Conservation (phyloP, 2,888 invertebrate genomes). For the Synanthedon myopaeformis region DNA sequence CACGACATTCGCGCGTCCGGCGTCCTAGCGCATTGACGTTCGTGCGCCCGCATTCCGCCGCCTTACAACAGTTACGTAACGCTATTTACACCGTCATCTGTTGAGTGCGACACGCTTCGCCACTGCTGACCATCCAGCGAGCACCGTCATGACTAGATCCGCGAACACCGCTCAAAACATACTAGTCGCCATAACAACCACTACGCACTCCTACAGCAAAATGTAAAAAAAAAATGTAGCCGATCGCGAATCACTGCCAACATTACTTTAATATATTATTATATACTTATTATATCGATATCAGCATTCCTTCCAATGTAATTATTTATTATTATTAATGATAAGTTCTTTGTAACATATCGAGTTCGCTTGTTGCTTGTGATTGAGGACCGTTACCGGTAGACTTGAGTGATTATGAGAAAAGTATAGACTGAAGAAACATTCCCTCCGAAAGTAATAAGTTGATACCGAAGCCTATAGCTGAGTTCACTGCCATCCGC, state of each 20-base stretch:
- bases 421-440: neutral
- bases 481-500: conserved; percentile 38
- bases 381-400: neutral
- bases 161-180: conserved; percentile 22
- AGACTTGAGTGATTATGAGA: too few species aligned
- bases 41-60: conserved; percentile 53
- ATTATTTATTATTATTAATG: conserved; percentile 2
- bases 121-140: conserved; percentile 49
- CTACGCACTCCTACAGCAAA: conserved; percentile 30
- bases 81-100: conserved; percentile 49
- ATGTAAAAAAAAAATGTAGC: conserved; percentile 33
- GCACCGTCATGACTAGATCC: conserved; percentile 41
- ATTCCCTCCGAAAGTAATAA: conserved; percentile 11
- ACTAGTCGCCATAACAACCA: conserved; percentile 32
- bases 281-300: conserved; percentile 5
- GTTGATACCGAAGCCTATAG: conserved; percentile 24
- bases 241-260: conserved; percentile 20
- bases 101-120: conserved; percentile 57
- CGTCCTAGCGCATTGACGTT: conserved; percentile 24
- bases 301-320: conserved; percentile 26
- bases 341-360: conserved; percentile 25
- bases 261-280: neutral
- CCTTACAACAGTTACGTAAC: conserved; percentile 53
- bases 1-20: conserved; percentile 52
- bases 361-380: conserved; percentile 41